These are phyloP conservation scores for Acomys russatus DNA, from an alignment of 2,797 vertebrate genomes.

Conservation along the genomic window DNA sequence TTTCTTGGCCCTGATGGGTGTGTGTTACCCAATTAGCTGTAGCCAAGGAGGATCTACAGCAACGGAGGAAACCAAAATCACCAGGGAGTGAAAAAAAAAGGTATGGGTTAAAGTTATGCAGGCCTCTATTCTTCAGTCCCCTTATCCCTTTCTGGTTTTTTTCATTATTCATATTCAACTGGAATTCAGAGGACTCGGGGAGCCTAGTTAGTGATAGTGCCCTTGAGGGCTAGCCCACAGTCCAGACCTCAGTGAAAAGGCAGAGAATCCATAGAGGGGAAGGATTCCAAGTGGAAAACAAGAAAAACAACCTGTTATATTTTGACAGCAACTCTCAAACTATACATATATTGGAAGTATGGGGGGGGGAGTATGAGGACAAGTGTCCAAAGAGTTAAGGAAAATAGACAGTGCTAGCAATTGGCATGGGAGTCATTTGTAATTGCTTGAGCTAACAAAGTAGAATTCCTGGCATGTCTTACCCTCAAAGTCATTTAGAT, in stretches of 20 bases:
- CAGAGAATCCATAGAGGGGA: background rate
- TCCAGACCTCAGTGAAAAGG: background rate
- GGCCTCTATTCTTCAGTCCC: background rate
- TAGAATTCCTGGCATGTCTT: conserved; percentile 73
- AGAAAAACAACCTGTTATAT: background rate
- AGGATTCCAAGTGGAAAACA: background rate
- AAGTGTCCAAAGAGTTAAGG: conserved; percentile 42
- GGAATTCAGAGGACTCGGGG: background rate
- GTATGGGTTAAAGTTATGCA: background rate
- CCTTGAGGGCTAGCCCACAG: background rate
- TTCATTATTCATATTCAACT: background rate
- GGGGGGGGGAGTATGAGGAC: background rate
- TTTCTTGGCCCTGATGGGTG: background rate
- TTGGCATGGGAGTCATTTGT: conserved; percentile 44
- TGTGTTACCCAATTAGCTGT: background rate
- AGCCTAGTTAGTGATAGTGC: background rate
- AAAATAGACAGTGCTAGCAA: conserved; percentile 52
- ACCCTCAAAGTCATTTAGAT: conserved; percentile 68
- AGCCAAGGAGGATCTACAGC: background rate
- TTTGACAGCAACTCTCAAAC: background rate
- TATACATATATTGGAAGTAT: background rate
- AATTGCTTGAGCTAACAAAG: conserved; percentile 63
- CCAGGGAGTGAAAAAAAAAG: background rate
- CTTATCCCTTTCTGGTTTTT: background rate
- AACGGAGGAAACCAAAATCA: background rate